phyloP scores from a whole-genome alignment of 2,113 vertebrate species.

The Microtus ochrogaster region DNA sequence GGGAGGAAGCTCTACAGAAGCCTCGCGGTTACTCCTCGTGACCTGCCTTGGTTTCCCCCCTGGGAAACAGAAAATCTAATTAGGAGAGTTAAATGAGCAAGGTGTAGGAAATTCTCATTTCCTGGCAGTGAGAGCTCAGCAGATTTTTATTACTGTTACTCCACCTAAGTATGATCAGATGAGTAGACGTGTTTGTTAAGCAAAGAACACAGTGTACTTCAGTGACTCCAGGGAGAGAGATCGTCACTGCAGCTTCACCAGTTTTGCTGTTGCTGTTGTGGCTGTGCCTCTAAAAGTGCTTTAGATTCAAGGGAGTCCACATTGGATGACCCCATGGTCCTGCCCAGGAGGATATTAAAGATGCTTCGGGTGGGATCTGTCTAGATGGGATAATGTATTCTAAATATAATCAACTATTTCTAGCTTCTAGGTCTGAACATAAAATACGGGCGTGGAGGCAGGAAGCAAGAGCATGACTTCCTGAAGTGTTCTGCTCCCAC shows the following conservation, averaged over 20 bases:
- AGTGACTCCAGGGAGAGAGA: not conserved
- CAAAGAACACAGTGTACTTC: not conserved
- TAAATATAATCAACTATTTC: not conserved
- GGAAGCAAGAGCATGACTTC: constrained; percentile 10
- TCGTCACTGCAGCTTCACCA: not conserved
- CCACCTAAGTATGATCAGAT: not conserved
- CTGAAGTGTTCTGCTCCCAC: not conserved
- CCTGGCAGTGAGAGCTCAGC: not conserved
- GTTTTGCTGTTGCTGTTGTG: not conserved
- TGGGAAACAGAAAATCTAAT: not conserved
- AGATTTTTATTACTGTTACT: constrained; percentile 5
- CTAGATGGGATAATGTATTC: not conserved
- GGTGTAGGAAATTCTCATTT: not conserved
- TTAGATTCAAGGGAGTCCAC: not conserved
- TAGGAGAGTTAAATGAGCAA: not conserved
- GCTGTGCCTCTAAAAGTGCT: not conserved
- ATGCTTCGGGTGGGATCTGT: not conserved
- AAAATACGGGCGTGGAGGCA: not conserved
- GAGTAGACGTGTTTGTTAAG: not conserved
- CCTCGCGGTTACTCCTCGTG: not conserved
- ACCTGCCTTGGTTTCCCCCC: not conserved
- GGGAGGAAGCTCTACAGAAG: not conserved
- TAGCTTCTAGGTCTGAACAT: not conserved
- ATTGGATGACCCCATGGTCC: not conserved
- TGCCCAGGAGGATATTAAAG: not conserved